These are phyloP conservation scores for Polyommatus icarus DNA, from an alignment of 2,888 invertebrate genomes.

Conservation along the genomic window DNA sequence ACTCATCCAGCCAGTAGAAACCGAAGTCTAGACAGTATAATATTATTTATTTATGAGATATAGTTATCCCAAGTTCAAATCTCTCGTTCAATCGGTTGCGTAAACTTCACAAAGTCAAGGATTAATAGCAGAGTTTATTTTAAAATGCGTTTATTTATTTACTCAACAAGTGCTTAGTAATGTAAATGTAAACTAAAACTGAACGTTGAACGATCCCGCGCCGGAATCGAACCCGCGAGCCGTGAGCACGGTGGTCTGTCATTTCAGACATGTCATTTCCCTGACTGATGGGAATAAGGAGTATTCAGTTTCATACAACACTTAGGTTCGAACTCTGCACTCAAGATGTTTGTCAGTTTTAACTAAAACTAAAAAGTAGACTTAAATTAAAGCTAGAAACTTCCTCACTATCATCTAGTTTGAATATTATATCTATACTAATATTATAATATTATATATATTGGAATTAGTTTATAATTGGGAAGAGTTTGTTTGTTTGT, in stretches of 20 bases:
- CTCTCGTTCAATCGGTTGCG: slow-evolving; percentile 55
- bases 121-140: slow-evolving; percentile 73
- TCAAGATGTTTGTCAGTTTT: background rate
- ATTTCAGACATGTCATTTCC: slow-evolving; percentile 28
- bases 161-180: slow-evolving; percentile 76
- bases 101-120: slow-evolving; percentile 70
- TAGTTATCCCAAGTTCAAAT: slow-evolving; percentile 32
- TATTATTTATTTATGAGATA: background rate
- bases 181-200: slow-evolving; percentile 64
- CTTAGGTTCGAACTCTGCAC: background rate
- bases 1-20: background rate
- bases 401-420: background rate
- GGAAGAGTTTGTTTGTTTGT: too few relatives aligned
- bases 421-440: too few relatives aligned
- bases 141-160: slow-evolving; percentile 75
- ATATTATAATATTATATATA: too few relatives aligned
- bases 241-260: slow-evolving; percentile 42
- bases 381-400: background rate
- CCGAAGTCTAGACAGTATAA: background rate
- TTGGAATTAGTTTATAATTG: too few relatives aligned
- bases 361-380: background rate
- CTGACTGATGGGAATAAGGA: slow-evolving; percentile 25
- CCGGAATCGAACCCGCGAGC: slow-evolving; percentile 55
- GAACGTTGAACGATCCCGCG: slow-evolving; percentile 48
- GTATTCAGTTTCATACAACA: slow-evolving; percentile 21